Percentiles rank a stretch among this genome's conserved stretches.
Evolutionary conservation across 2,888 invertebrate species (phyloP).

Genomic region (Synanthedon vespiformis): DNA sequence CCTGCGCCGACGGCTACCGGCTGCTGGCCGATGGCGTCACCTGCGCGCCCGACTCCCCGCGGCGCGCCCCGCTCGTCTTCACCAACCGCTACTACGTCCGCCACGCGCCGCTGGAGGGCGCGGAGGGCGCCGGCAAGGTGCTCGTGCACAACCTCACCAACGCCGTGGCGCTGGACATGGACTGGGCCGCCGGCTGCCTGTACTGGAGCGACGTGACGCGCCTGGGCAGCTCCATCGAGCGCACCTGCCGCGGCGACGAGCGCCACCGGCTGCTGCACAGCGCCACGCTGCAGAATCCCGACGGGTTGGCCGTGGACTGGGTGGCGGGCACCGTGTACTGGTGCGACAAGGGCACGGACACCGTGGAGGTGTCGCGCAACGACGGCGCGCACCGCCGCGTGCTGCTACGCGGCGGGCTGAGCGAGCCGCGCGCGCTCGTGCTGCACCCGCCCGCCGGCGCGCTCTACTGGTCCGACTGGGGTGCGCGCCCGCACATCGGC

Average conservation of each 20-base stretch:
- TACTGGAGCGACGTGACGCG: conserved; percentile 93
- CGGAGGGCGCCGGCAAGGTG: conserved; percentile 67
- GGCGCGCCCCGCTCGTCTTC: conserved; percentile 73
- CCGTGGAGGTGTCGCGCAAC: conserved; percentile 87
- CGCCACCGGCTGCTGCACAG: conserved; percentile 74
- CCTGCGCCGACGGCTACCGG: conserved; percentile 78
- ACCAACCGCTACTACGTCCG: conserved; percentile 89
- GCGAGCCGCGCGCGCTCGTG: conserved; percentile 89
- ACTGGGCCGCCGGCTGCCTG: conserved; percentile 81
- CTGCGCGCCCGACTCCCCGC: conserved; percentile 70
- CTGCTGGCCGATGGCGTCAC: conserved; percentile 72
- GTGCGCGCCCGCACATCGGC: conserved; percentile 82
- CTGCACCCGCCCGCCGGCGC: conserved; percentile 74
- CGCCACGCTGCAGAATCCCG: conserved; percentile 87
- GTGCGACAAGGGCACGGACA: conserved; percentile 93
- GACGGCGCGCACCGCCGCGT: conserved; percentile 83
- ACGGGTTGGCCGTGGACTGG: conserved; percentile 93
- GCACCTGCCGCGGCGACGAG: conserved; percentile 20
- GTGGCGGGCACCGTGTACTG: conserved; percentile 89
- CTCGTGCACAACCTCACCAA: conserved; percentile 86
- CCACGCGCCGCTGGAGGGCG: conserved; percentile 72
- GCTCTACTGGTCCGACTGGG: conserved; percentile 92
- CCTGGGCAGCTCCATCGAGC: conserved; percentile 77
- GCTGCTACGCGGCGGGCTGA: conserved; percentile 77
- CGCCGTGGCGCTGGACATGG: conserved; percentile 89